These are phyloP conservation scores for Drosophila punjabiensis DNA, from an alignment of 1,140 invertebrate species.

Conservation along the genomic window DNA sequence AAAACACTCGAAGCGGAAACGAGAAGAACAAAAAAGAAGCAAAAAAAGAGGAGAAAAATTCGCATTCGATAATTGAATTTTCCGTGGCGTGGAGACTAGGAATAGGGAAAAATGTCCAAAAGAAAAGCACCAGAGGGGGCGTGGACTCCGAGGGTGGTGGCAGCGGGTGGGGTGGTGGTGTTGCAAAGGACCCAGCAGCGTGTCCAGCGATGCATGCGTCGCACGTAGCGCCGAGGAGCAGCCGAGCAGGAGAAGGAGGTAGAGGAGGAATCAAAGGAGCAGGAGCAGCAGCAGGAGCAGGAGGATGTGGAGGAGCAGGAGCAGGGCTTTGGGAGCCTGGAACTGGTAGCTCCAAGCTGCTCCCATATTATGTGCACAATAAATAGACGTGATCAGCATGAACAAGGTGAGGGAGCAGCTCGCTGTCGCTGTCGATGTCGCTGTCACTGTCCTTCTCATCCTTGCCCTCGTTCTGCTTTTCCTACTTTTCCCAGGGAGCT, in stretches of 20 bases:
- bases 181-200: constrained; percentile 50
- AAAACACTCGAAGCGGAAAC: constrained; percentile 81
- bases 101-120: constrained; percentile 48
- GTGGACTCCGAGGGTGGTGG: constrained; percentile 9
- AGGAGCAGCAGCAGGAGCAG: constrained; percentile 9
- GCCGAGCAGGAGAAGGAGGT: constrained; percentile 24
- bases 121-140: constrained; percentile 20
- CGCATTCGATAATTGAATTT: constrained; percentile 85
- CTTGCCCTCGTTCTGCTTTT: constrained; percentile 25
- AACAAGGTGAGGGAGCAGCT: constrained; percentile 58
- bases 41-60: constrained; percentile 76
- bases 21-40: constrained; percentile 56
- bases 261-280: constrained; percentile 23
- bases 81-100: constrained; percentile 58
- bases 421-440: constrained; percentile 20
- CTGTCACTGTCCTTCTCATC: constrained; percentile 18
- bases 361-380: constrained; percentile 85
- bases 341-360: constrained; percentile 44
- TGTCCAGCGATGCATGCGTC: constrained; percentile 82
- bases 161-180: not conserved
- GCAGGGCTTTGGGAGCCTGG: not conserved
- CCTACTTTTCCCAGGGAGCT: constrained; percentile 37
- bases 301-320: not conserved
- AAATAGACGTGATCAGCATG: constrained; percentile 85
- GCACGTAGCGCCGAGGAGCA: constrained; percentile 75